phyloP scores from a whole-genome alignment of 2,113 vertebrate genomes.

The Silurus meridionalis region DNA sequence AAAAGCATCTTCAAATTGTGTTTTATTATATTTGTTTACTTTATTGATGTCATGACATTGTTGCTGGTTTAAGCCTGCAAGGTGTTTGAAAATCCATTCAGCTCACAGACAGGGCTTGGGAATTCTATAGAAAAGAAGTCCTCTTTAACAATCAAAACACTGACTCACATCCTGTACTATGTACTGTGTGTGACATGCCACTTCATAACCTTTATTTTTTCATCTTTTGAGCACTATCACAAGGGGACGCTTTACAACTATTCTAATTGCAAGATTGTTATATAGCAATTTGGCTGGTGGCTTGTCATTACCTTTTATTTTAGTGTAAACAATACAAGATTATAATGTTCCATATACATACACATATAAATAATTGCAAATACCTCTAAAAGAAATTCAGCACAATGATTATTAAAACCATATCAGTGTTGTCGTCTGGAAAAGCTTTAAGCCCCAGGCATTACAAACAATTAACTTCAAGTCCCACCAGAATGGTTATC shows the following conservation, averaged over 20 bases:
- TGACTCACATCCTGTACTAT: constrained; percentile 16
- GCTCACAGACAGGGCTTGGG: neutral
- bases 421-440: neutral
- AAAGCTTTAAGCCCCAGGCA: neutral
- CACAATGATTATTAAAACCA: neutral
- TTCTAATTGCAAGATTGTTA: neutral
- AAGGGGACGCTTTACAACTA: neutral
- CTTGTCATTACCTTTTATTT: neutral
- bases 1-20: neutral
- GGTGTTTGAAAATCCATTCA: constrained; percentile 7
- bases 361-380: neutral
- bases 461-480: neutral
- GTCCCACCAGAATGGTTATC: neutral
- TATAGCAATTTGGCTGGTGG: neutral
- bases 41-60: neutral
- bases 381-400: neutral
- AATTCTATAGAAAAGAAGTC: neutral
- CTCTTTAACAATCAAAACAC: neutral
- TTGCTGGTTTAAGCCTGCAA: neutral
- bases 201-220: neutral
- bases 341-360: neutral
- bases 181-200: neutral
- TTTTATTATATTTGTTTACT: neutral
- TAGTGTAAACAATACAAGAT: neutral
- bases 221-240: too few relatives aligned